phyloP scores from a whole-genome alignment of 2,113 vertebrate genomes.

The Salvelinus namaycush region DNA sequence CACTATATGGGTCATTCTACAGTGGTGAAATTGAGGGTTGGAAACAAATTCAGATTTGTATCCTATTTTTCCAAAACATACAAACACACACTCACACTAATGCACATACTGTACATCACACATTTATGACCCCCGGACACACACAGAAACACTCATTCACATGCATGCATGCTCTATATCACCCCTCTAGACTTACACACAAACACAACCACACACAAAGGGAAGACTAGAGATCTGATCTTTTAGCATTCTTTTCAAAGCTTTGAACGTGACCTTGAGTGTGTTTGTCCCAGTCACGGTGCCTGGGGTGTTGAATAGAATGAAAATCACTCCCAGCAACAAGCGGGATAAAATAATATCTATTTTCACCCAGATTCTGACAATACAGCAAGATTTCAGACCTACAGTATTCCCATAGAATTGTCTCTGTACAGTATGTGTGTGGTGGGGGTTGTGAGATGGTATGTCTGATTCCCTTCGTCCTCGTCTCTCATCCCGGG shows the following conservation, averaged over 20 bases:
- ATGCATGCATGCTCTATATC: slow-evolving; percentile 17
- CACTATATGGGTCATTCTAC: no score
- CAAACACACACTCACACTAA: slow-evolving; percentile 19
- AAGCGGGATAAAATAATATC: slow-evolving; percentile 54
- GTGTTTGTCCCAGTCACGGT: slow-evolving; percentile 3
- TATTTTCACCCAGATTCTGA: slow-evolving; percentile 47
- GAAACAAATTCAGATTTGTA: no score
- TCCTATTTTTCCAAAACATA: no score
- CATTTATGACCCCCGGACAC: slow-evolving; percentile 35
- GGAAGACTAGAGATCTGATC: not conserved
- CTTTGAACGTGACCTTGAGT: slow-evolving; percentile 41
- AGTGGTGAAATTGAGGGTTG: no score
- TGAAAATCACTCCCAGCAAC: slow-evolving; percentile 36
- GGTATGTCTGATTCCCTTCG: slow-evolving; percentile 41
- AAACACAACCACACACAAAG: slow-evolving; percentile 6
- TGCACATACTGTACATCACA: slow-evolving; percentile 14
- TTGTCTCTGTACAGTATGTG: not conserved
- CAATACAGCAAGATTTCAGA: slow-evolving; percentile 40
- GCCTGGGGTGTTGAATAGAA: no score
- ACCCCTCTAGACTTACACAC: slow-evolving; percentile 15
- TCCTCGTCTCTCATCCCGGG: slow-evolving; percentile 11
- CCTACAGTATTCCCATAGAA: slow-evolving; percentile 39
- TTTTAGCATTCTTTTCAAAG: slow-evolving; percentile 28
- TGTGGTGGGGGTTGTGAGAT: not conserved
- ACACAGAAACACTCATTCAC: not conserved